These are phyloP conservation scores for Patiria pectinifera DNA, from an alignment of 53 echinoderm and acorn worm species.

Conservation along the genomic window DNA sequence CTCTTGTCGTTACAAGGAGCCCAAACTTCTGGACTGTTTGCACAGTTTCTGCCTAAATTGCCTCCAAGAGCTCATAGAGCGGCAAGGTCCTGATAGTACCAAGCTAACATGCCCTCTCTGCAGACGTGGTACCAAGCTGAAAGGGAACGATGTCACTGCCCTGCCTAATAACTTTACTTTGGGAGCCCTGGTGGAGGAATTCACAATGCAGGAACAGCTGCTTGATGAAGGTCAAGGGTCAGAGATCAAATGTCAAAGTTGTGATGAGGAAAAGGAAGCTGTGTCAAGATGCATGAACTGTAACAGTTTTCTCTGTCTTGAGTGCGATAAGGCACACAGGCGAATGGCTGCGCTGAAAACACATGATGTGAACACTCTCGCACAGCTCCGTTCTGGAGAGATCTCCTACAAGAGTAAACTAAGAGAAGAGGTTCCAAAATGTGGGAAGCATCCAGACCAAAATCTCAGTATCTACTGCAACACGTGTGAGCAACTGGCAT, in stretches of 20 bases:
- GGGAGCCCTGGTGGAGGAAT: slow-evolving; percentile 49
- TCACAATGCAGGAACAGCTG: slow-evolving; percentile 47
- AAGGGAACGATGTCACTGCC: slow-evolving; percentile 9
- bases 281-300: slow-evolving; percentile 42
- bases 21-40: slow-evolving; percentile 45
- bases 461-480: slow-evolving; percentile 54
- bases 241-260: slow-evolving; percentile 47
- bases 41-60: slow-evolving; percentile 60
- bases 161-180: slow-evolving; percentile 44
- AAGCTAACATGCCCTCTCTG: slow-evolving; percentile 44
- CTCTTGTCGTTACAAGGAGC: slow-evolving; percentile 21
- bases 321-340: slow-evolving; percentile 40
- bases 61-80: slow-evolving; percentile 15
- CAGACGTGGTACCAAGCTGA: slow-evolving; percentile 34
- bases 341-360: slow-evolving; percentile 35
- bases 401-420: slow-evolving; percentile 34
- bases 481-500: slow-evolving; percentile 50
- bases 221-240: slow-evolving; percentile 33
- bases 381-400: slow-evolving; percentile 17
- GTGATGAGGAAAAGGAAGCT: slow-evolving; percentile 55
- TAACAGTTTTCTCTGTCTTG: slow-evolving; percentile 18
- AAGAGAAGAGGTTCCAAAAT: slow-evolving; percentile 32
- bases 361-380: slow-evolving; percentile 27
- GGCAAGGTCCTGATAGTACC: slow-evolving; percentile 7
- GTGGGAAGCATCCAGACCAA: slow-evolving; percentile 54